phyloP scores from a whole-genome alignment of 92 coral and sea anemone species.

The Paragorgia papillata region DNA sequence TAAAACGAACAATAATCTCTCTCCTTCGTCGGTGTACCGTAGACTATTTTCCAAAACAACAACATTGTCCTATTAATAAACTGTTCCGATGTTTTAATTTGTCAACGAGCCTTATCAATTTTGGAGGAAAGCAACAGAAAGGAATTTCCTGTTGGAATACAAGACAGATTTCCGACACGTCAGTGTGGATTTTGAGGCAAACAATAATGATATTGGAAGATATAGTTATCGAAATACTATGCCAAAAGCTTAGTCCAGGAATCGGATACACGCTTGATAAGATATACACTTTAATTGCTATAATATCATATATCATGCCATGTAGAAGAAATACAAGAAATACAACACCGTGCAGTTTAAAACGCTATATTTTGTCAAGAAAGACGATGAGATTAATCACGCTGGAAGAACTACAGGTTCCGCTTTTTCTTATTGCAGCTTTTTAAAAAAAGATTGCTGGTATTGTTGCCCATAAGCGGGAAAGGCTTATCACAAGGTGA shows the following conservation, averaged over 20 bases:
- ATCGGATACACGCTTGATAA: neutral
- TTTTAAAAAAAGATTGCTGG: too few species aligned
- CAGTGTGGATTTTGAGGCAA: neutral
- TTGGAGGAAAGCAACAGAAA: constrained; percentile 9
- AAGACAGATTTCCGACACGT: constrained; percentile 28
- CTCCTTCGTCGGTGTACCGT: neutral
- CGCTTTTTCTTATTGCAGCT: too few species aligned
- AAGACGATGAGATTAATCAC: too few species aligned
- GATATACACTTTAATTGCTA: too few species aligned
- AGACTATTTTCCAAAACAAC: neutral
- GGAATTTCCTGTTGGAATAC: constrained; percentile 31
- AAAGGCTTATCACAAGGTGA: too few species aligned
- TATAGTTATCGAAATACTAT: neutral
- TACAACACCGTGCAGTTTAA: too few species aligned
- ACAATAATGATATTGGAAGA: neutral
- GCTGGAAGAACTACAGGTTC: too few species aligned
- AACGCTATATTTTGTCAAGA: too few species aligned
- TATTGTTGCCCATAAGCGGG: too few species aligned
- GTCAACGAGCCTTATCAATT: constrained; percentile 18
- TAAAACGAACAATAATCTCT: neutral
- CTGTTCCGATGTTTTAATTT: neutral
- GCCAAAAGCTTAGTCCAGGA: too few species aligned
- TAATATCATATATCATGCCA: too few species aligned
- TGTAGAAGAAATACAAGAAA: too few species aligned
- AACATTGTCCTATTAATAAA: neutral